Conservation (phyloP, 2,797 vertebrate genomes). For the Eupleurogrammus muticus region DNA sequence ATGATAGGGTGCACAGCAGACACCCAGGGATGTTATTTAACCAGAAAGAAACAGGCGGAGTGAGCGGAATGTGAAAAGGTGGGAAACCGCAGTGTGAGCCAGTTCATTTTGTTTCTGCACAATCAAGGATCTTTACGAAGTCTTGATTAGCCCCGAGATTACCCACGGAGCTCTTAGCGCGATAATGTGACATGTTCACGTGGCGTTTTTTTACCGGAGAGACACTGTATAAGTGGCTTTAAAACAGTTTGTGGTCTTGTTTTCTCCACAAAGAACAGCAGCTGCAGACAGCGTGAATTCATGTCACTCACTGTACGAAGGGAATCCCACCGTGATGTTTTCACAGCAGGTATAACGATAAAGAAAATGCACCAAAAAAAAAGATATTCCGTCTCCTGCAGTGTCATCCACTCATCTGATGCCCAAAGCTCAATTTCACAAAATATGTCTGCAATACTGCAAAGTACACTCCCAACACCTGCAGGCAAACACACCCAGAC, state of each 20-base stretch:
- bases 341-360: conserved; percentile 12
- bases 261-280: conserved; percentile 17
- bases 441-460: neutral
- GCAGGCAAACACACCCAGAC: neutral
- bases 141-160: conserved; percentile 4
- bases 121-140: conserved; percentile 1
- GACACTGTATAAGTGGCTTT: conserved; percentile 6
- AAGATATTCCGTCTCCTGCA: neutral
- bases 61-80: conserved; percentile 34
- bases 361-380: neutral
- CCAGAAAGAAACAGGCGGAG: conserved; percentile 5
- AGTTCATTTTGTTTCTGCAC: conserved; percentile 20
- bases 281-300: conserved; percentile 20
- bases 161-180: neutral
- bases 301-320: conserved; percentile 7
- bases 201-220: neutral
- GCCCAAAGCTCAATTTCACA: neutral
- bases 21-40: conserved; percentile 42
- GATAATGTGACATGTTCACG: neutral
- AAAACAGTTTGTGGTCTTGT: neutral
- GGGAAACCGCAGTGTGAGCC: neutral
- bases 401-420: neutral
- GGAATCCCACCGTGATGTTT: conserved; percentile 25
- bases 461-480: neutral
- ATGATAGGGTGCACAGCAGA: conserved; percentile 14